Percentiles rank a stretch among this genome's conserved stretches.
Conservation (phyloP, 2,797 vertebrate species). For the Argentina silus region DNA sequence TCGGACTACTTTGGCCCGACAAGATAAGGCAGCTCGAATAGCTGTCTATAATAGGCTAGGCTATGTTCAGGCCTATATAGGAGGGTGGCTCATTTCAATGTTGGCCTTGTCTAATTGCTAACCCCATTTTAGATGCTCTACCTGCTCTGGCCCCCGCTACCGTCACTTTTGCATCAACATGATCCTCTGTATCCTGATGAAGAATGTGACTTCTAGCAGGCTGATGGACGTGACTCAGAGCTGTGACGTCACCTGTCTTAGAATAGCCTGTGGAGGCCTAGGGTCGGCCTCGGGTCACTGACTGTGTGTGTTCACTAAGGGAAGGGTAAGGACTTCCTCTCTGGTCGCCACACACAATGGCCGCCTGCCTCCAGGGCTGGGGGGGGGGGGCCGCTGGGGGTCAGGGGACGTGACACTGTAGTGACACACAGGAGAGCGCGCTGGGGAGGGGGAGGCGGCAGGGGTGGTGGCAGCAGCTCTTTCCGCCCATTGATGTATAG, state of each 20-base stretch:
- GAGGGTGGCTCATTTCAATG: no score
- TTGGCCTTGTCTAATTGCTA: no score
- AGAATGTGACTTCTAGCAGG: neutral
- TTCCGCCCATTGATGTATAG: slow-evolving; percentile 14
- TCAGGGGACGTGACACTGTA: slow-evolving; percentile 46
- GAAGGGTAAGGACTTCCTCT: slow-evolving; percentile 83
- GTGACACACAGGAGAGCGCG: slow-evolving; percentile 55
- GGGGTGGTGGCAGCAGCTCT: neutral
- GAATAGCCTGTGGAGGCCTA: slow-evolving; percentile 63
- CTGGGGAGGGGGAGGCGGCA: slow-evolving; percentile 16
- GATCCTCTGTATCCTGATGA: no score
- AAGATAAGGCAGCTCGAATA: no score
- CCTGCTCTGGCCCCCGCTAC: no score
- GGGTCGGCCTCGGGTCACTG: slow-evolving; percentile 36
- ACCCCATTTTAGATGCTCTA: no score
- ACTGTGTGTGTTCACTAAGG: slow-evolving; percentile 52
- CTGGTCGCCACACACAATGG: slow-evolving; percentile 66
- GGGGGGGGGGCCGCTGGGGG: neutral
- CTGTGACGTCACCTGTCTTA: slow-evolving; percentile 55
- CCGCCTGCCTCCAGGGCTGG: slow-evolving; percentile 16
- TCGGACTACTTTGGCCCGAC: no score
- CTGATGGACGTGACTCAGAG: slow-evolving; percentile 41
- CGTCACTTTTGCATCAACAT: no score
- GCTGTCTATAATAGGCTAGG: no score
- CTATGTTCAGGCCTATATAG: no score